Evolutionary conservation across 2,113 vertebrate genomes (phyloP).

Genomic region (Propithecus coquereli): DNA sequence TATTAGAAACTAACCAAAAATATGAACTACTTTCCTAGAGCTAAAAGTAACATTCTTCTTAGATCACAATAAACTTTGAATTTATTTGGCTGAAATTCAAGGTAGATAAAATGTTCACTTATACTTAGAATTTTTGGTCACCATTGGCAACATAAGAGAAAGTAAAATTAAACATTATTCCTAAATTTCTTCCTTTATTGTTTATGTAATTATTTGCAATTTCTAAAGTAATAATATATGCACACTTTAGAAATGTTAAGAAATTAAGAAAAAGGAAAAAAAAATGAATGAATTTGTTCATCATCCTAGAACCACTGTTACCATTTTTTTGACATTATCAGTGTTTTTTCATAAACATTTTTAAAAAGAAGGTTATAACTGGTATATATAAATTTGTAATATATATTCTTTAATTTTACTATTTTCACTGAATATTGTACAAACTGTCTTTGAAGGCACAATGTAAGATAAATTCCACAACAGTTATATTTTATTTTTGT

Average conservation of each 20-base stretch:
- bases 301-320: not conserved
- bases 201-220: not conserved
- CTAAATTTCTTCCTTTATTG: not conserved
- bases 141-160: not conserved
- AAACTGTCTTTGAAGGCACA: not conserved
- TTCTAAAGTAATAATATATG: not conserved
- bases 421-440: not conserved
- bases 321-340: not conserved
- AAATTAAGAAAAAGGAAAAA: not conserved
- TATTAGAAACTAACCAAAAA: slow-evolving; percentile 20
- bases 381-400: not conserved
- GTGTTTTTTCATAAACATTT: not conserved
- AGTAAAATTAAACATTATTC: not conserved
- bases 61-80: not conserved
- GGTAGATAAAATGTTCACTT: not conserved
- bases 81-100: not conserved
- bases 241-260: not conserved
- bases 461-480: not conserved
- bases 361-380: not conserved
- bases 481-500: not conserved
- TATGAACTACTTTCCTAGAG: slow-evolving; percentile 24
- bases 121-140: not conserved
- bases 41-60: slow-evolving; percentile 47
- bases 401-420: not conserved
- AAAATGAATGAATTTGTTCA: not conserved